Percentiles rank a stretch among this genome's conserved stretches.
Evolutionary conservation across 2,113 vertebrate species (phyloP).

Genomic region (Scomber scombrus): DNA sequence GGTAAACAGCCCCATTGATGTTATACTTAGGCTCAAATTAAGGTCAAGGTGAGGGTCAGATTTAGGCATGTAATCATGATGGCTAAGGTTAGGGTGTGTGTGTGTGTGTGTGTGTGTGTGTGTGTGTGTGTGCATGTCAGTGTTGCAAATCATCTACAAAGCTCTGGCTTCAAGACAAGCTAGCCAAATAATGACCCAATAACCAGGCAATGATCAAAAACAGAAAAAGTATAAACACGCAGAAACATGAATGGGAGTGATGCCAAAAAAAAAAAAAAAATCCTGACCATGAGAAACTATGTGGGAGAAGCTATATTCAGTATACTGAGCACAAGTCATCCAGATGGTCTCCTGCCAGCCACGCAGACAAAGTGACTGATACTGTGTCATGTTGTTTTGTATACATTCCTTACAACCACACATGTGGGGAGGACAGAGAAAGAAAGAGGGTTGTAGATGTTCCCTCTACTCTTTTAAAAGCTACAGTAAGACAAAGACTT

Average conservation of each 20-base stretch:
- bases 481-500: too few relatives aligned
- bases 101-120: too few relatives aligned
- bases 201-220: not conserved
- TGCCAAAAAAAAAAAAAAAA: not conserved
- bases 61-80: not conserved
- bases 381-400: slow-evolving; percentile 57
- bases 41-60: not conserved
- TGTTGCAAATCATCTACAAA: slow-evolving; percentile 15
- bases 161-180: not conserved
- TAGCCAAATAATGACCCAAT: not conserved
- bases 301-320: slow-evolving; percentile 44
- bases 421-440: slow-evolving; percentile 31
- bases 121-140: not conserved
- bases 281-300: slow-evolving; percentile 45
- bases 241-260: slow-evolving; percentile 6
- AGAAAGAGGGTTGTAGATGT: not conserved
- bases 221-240: not conserved
- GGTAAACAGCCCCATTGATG: too few relatives aligned
- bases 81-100: not conserved
- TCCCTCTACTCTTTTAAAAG: not conserved
- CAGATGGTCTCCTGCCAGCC: slow-evolving; percentile 50
- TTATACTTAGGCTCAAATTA: not conserved
- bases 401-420: slow-evolving; percentile 50
- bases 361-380: slow-evolving; percentile 48
- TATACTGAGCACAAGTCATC: slow-evolving; percentile 31